phyloP scores from a whole-genome alignment of 2,797 vertebrate genomes.

The Spheniscus humboldti region DNA sequence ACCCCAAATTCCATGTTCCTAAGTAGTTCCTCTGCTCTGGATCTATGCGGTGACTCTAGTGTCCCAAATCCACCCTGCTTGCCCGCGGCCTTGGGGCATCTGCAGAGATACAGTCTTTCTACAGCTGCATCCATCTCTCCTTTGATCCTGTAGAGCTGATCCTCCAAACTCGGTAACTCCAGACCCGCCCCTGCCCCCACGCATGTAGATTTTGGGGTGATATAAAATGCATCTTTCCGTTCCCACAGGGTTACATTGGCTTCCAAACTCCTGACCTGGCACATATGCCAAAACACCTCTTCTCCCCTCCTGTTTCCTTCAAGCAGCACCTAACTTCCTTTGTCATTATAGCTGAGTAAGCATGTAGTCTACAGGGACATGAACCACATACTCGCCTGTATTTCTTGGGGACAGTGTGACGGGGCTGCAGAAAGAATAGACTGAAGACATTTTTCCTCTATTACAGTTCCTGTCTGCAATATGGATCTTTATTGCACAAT shows the following conservation, averaged over 20 bases:
- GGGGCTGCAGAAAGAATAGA: background rate
- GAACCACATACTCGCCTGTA: accelerated
- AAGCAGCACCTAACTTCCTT: background rate
- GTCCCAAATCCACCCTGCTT: background rate
- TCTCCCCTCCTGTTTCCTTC: background rate
- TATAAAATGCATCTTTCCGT: background rate
- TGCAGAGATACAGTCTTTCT: background rate
- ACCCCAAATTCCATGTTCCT: background rate
- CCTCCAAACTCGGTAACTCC: background rate
- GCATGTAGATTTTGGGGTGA: background rate
- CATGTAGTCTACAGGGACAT: background rate
- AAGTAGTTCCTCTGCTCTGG: background rate
- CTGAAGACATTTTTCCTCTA: background rate
- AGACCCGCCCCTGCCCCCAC: too few species aligned
- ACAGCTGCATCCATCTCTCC: background rate
- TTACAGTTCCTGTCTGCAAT: background rate
- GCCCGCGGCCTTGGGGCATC: background rate
- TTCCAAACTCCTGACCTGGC: background rate
- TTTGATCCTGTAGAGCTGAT: background rate
- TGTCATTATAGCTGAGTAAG: background rate
- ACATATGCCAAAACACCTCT: background rate
- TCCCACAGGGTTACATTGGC: background rate
- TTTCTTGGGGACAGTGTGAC: background rate
- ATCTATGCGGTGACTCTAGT: background rate
- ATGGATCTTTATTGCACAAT: background rate